phyloP scores from a whole-genome alignment of 2,113 vertebrate species.

The Scomber scombrus region DNA sequence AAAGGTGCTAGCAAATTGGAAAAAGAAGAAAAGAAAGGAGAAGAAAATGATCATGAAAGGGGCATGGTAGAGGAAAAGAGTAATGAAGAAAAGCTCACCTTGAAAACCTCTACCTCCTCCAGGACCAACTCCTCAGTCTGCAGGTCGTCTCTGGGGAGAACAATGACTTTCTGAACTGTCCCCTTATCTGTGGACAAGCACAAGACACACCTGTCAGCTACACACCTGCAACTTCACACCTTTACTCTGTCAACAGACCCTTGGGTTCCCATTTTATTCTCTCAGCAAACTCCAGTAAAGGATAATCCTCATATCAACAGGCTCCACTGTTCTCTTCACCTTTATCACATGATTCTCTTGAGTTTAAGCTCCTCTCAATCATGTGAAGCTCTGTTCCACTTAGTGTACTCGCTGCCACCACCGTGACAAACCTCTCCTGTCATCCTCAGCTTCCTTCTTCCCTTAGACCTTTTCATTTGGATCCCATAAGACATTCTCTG shows the following conservation, averaged over 20 bases:
- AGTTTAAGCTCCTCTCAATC: conserved; percentile 42
- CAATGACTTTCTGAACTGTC: conserved; percentile 98
- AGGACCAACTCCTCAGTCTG: conserved; percentile 96
- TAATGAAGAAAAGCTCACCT: conserved; percentile 81
- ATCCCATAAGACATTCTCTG: conserved; percentile 29
- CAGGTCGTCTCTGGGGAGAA: conserved; percentile 95
- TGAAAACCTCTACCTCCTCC: conserved; percentile 98
- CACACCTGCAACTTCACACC: conserved; percentile 46
- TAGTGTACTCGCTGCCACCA: neutral
- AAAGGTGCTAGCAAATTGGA: neutral
- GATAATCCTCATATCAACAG: conserved; percentile 64
- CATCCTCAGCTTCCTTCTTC: conserved; percentile 23
- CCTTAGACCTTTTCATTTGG: conserved; percentile 49
- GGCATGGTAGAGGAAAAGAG: neutral
- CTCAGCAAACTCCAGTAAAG: conserved; percentile 35
- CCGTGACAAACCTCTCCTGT: conserved; percentile 51
- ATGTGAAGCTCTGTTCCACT: conserved; percentile 29
- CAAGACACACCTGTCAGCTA: conserved; percentile 57
- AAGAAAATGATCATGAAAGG: neutral
- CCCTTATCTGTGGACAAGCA: conserved; percentile 88
- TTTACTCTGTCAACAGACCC: conserved; percentile 42
- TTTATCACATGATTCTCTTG: conserved; percentile 14
- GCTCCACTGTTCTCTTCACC: conserved; percentile 43
- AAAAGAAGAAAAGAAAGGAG: neutral
- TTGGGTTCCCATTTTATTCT: conserved; percentile 50